Evolutionary conservation across 2,113 vertebrate species (phyloP), one percentile per base, ranked within the genome.

Genomic region (Plectropomus leopardus): DNA sequence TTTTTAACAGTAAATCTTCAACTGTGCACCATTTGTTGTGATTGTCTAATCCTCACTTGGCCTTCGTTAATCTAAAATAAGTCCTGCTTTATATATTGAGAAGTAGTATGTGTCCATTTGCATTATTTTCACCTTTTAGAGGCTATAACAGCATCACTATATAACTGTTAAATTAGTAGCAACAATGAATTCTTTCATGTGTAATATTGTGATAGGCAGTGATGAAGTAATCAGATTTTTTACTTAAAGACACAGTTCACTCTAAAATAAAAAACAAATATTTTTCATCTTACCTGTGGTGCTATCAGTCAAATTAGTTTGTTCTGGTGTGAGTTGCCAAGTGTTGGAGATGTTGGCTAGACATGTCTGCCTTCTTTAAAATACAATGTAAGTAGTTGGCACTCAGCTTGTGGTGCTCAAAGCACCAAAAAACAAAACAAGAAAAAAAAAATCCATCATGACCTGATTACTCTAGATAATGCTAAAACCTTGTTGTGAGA

Each of bases 1-100:
- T 75, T 86, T 66, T 54, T 6, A 70, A 73, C 80, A 74, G 78
- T 48, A 81, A 85, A 86, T 85, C 83, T 65, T 87, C n/a, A 72
- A 59, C 69, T 69, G 55, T 42, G 64, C 61, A 68, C 28, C 1
- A 55, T 80, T 63, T 78, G 76, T 58, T 36, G 58, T 24, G 2
- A 60, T 40, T 40, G 15, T 66, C 47, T 72, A 19, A 47, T 40
- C 36, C 11, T 42, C 21, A 23, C 28, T 55, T 61, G 32, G 15
- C 26, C 10, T 75, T 50, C 36, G 72, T 72, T 71, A 48, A 64
- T 64, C 47, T 23, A 23, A 72, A 19, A 47, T 40, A 15, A 71
- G 54, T 67, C 28, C 48, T 72, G 30, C 36, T 51, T n/a, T 26
- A 34, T 57, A 44, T 26, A 54, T 23, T 45, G 36, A 76, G 32